A percentile compares a stretch with the other conserved stretches of the same genome.
These are phyloP conservation scores for Lates calcarifer DNA, from an alignment of 2,113 vertebrate genomes.

Conservation along the genomic window DNA sequence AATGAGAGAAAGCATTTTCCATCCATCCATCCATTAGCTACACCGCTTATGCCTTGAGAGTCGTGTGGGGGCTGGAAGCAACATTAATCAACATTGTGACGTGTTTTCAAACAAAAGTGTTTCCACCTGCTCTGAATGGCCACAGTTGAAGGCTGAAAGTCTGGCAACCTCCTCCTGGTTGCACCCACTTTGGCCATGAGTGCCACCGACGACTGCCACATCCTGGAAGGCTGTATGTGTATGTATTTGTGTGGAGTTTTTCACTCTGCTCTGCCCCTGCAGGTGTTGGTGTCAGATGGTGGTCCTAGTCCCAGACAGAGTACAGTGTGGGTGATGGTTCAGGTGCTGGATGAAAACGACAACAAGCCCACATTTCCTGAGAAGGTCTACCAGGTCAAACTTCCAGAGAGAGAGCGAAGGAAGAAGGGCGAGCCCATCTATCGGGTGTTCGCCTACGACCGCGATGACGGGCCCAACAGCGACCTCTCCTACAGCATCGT, in stretches of 20 bases:
- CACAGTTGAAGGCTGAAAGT: no score
- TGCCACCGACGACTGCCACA: no score
- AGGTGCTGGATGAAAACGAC: conserved; percentile 96
- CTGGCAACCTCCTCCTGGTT: not conserved
- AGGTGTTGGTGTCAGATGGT: conserved; percentile 94
- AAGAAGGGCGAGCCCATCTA: conserved; percentile 95
- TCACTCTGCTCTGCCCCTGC: conserved; percentile 14
- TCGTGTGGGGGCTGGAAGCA: no score
- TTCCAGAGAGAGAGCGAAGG: conserved; percentile 93
- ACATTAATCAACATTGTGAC: no score
- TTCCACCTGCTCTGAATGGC: not conserved
- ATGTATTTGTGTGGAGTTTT: not conserved
- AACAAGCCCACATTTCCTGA: conserved; percentile 96
- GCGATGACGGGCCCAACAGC: conserved; percentile 93
- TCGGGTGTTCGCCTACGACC: conserved; percentile 94
- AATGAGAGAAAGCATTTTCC: no score
- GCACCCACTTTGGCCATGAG: not conserved
- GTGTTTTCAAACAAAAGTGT: not conserved
- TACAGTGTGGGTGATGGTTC: conserved; percentile 93
- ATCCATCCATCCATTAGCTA: no score
- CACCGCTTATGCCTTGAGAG: no score
- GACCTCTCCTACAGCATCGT: conserved; percentile 95
- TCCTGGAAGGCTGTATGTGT: no score
- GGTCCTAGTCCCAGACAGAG: conserved; percentile 89
- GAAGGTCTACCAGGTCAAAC: conserved; percentile 95